A percentile compares a stretch with the other conserved stretches of the same genome.
phyloP scores from a whole-genome alignment of 2,888 invertebrate genomes.

The Strigamia maritima region DNA sequence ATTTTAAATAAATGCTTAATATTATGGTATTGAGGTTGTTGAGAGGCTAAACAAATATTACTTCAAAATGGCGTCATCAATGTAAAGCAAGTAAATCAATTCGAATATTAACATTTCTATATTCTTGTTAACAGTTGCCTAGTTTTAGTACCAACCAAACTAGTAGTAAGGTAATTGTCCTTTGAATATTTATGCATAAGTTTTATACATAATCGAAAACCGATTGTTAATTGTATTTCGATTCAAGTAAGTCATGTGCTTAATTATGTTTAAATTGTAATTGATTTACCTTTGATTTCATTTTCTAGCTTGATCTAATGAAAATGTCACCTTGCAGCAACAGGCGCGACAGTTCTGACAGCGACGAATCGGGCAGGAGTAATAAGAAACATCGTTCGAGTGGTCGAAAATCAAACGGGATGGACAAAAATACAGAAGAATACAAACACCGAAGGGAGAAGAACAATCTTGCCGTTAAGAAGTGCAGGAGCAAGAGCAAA shows the following conservation, averaged over 20 bases:
- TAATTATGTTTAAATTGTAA: not conserved
- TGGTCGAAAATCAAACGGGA: not conserved
- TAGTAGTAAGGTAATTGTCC: not conserved
- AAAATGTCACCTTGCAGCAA: not conserved
- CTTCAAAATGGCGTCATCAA: constrained; percentile 5
- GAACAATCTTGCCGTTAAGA: constrained; percentile 48
- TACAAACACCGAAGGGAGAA: constrained; percentile 46
- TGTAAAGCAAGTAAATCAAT: not conserved
- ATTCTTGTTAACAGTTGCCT: not conserved
- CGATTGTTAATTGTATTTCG: not conserved
- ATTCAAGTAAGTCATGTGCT: not conserved
- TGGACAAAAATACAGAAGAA: constrained; percentile 46
- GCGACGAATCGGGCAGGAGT: not conserved
- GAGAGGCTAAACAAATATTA: not conserved
- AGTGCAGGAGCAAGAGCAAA: constrained; percentile 47
- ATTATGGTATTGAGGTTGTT: not conserved
- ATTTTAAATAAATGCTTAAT: not conserved
- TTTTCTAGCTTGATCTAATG: not conserved
- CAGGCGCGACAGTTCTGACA: not conserved
- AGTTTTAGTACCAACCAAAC: not conserved
- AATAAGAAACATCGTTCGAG: not conserved
- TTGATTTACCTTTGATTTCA: not conserved
- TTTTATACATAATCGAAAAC: not conserved
- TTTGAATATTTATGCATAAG: not conserved
- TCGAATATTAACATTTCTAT: not conserved